Conservation (phyloP, 2,888 invertebrate species). For the Leucoma salicis region DNA sequence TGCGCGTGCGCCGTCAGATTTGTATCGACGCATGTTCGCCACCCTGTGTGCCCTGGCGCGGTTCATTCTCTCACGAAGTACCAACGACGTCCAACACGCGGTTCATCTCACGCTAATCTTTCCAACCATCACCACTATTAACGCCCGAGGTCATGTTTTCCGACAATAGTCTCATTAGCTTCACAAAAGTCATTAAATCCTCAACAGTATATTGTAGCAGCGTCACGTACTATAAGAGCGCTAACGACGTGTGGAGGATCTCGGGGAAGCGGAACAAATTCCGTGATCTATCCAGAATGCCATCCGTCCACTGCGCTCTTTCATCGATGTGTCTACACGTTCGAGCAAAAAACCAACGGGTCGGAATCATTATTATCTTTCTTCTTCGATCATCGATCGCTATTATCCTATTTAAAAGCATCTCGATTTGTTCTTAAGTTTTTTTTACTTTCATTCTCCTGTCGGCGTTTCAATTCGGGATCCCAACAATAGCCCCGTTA, state of each 20-base stretch:
- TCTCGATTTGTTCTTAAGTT: slow-evolving; percentile 76
- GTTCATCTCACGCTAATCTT: slow-evolving; percentile 56
- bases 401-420: slow-evolving; percentile 81
- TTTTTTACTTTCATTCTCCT: slow-evolving; percentile 65
- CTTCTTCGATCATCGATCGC: slow-evolving; percentile 79
- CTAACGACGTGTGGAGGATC: slow-evolving; percentile 78
- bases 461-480: slow-evolving; percentile 73
- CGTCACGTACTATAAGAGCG: slow-evolving; percentile 73
- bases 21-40: slow-evolving; percentile 66
- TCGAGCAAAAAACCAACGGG: slow-evolving; percentile 66
- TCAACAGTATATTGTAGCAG: slow-evolving; percentile 64
- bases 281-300: slow-evolving; percentile 66
- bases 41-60: slow-evolving; percentile 57
- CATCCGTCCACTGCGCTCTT: slow-evolving; percentile 56
- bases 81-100: slow-evolving; percentile 37
- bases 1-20: slow-evolving; percentile 68
- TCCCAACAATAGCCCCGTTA: slow-evolving; percentile 74
- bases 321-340: slow-evolving; percentile 61
- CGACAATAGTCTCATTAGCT: slow-evolving; percentile 76
- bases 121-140: slow-evolving; percentile 56
- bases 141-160: slow-evolving; percentile 57
- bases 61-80: slow-evolving; percentile 67
- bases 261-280: slow-evolving; percentile 77
- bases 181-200: slow-evolving; percentile 72
- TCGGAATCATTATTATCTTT: slow-evolving; percentile 78